Evolutionary conservation across 2,113 vertebrate species (phyloP), one percentile per base, ranked within the genome.

Genomic region (Ptilorrhoa leucosticta): DNA sequence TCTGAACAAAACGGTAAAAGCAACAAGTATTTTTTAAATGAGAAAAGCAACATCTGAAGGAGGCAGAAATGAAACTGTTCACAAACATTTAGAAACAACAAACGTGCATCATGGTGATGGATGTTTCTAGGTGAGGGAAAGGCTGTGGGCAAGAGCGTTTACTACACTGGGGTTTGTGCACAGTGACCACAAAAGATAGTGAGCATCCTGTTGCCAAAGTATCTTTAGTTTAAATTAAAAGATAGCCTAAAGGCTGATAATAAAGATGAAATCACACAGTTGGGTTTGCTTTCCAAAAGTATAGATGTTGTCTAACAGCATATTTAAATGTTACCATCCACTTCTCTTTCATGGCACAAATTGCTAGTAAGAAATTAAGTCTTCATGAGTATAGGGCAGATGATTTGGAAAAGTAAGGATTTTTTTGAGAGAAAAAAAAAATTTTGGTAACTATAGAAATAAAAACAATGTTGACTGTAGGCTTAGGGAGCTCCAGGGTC

Each of bases 61-160:
- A 13, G 6, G 2, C 6, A 15, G 40, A 90, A 90, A 86, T 48
- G 60, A 86, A 91, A 28, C 6, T 1, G 1, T 47, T 53, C 24
- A 51, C 12, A 66, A 40, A 51, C 39, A 44, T 51, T 79, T 60
- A 51, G n/a, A 66, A 70, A 30, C 11, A 71, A 7, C 17, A 39
- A 39, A 48, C 0, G 0, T 75, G 30, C 33, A 13, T 28, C 17
- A 30, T 12, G 13, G 8, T 65, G n/a, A 50, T 28, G 4, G 24
- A 30, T 13, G 4, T 56, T 83, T 65, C 53, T 65, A 37, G 40
- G 5, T 57, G 50, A 4, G 13, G 28, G 65, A 61, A 79, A 73
- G 7, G 6, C 16, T 72, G 7, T 14, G 19, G 5, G 7, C 68
- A 65, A 69, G 11, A 73, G 19, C 8, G 20, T 60, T 89, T 89